Conservation (phyloP, 2,888 invertebrate species). For the Hedychridium roseum region DNA sequence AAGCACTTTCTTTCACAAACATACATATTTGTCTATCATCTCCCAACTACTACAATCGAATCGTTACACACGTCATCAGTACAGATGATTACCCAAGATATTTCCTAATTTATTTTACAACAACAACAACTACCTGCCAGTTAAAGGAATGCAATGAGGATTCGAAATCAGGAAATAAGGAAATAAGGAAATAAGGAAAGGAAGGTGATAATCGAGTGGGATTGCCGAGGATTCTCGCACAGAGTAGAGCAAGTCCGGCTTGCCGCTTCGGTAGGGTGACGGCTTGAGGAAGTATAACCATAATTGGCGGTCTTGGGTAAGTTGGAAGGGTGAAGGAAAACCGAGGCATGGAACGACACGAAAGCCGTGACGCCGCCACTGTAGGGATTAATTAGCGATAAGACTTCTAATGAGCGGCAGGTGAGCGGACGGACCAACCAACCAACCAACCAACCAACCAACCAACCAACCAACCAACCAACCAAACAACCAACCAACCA, state of each 20-base stretch:
- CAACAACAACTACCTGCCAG: too few relatives aligned
- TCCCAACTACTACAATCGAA: too few relatives aligned
- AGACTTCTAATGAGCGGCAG: conserved; percentile 64
- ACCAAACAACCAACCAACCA: conserved; percentile 20
- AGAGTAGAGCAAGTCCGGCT: too few relatives aligned
- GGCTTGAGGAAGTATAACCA: conserved; percentile 54
- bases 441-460: conserved; percentile 25
- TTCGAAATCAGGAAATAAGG: too few relatives aligned
- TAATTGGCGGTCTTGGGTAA: conserved; percentile 34
- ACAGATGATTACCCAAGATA: too few relatives aligned
- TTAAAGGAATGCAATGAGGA: too few relatives aligned
- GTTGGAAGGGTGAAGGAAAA: conserved; percentile 31
- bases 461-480: conserved; percentile 11
- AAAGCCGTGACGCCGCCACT: conserved; percentile 60
- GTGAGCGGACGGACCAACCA: conserved; percentile 47
- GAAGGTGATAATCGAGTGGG: too few relatives aligned
- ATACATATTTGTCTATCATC: too few relatives aligned
- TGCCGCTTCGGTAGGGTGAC: conserved; percentile 48
- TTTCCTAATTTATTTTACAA: too few relatives aligned
- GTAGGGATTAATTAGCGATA: conserved; percentile 64
- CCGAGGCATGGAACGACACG: conserved; percentile 54
- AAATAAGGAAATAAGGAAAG: too few relatives aligned
- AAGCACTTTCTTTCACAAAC: too few relatives aligned
- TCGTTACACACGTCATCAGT: too few relatives aligned
- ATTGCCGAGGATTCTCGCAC: conserved; percentile 33